These are phyloP conservation scores for Pituophis catenifer DNA, from an alignment of 2,113 vertebrate genomes.

Conservation along the genomic window DNA sequence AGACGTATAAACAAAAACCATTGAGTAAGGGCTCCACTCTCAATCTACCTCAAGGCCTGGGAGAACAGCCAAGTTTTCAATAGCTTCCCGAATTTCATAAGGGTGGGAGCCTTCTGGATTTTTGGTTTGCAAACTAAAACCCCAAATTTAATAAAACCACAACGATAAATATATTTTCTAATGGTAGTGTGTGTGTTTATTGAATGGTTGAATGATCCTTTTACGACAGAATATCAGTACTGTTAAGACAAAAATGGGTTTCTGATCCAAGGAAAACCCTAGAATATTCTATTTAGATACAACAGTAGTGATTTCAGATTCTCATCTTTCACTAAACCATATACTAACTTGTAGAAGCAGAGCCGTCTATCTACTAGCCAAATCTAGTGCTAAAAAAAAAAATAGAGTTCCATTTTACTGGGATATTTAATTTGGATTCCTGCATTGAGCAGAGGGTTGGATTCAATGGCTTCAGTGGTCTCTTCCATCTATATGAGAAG, in stretches of 20 bases:
- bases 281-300: neutral
- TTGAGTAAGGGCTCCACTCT: neutral
- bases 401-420: neutral
- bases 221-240: neutral
- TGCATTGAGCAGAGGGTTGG: neutral
- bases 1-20: neutral
- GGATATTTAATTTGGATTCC: neutral
- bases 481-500: neutral
- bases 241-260: neutral
- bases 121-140: neutral
- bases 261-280: neutral
- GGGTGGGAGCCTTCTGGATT: neutral
- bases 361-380: neutral
- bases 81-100: neutral
- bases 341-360: neutral
- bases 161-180: neutral
- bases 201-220: conserved; percentile 1
- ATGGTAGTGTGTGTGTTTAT: neutral
- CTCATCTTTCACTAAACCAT: neutral
- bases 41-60: neutral
- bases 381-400: neutral
- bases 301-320: neutral
- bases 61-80: neutral
- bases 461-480: neutral
- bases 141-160: neutral